Evolutionary conservation across 2,113 vertebrate species (phyloP), one percentile per base, ranked within the genome.

Genomic region (Dryoscopus gambensis): DNA sequence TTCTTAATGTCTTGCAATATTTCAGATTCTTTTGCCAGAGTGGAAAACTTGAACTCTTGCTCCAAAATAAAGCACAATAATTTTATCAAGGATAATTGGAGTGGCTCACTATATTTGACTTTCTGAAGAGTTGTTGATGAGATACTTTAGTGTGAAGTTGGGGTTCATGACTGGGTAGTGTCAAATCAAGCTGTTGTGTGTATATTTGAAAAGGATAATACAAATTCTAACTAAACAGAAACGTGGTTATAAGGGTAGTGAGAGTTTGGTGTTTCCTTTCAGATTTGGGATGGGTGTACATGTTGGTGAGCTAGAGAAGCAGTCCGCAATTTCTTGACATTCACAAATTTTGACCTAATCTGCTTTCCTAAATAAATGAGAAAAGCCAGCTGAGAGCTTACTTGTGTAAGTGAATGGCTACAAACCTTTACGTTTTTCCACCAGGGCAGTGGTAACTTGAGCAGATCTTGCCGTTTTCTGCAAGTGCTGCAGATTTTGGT

Each of bases 131-230:
- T 11, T 86, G 19, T 8, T 42, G 23, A 10, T 70, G 18, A 77
- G 8, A 56, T 87, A 27, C 33, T 78, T 89, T 42, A 53, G 30
- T 67, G 30, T 87, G 42, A 89, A 67, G 42, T 22, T 93, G 23
- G 33, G 31, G 9, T 14, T 35, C 1, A 0, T 68, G 42, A 30
- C 35, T 67, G n/a, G 9, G 5, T 28, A 30, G 22, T 35, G 3
- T 63, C 39, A 84, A 73, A 81, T 52, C 21, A 70, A 67, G 28
- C 16, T 53, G 40, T 3, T 7, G 2, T 62, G 39, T 70, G n/a
- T 64, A 10, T 57, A 47, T 84, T 86, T 91, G 47, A 47, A 67
- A 14, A 63, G 50, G 62, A 27, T 3, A 3, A 80, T 44, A 64
- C 5, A 67, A 65, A 81, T 42, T 74, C 49, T 42, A 33, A 23